Base-by-base conservation (phyloP, 2,797 vertebrate genomes). In the Menidia menidia region DNA sequence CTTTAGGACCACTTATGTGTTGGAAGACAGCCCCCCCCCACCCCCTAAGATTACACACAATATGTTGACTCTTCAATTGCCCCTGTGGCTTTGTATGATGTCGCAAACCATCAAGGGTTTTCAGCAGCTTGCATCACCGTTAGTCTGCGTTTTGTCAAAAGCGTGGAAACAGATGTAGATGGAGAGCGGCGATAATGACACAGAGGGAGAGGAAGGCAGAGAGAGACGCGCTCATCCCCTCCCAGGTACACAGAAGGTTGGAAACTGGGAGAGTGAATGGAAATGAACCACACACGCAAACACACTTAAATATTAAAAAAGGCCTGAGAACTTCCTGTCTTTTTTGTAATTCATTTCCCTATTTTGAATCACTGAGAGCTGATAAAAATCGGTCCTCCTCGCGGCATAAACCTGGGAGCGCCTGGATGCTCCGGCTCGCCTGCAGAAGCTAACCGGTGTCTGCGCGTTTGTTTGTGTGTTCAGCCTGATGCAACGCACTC, bases 41-140 rank as follows among this genome's bases (percentile, higher is more conserved):
- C 25, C 25, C 25, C 25, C 25, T 2, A 25, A 25, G 25, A 25
- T 25, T 25, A 25, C 25, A 25, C 25, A 25, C 25, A 25, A 25
- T 1, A 25, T 25, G 25, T 25, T 8, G 6, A 50, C 50, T 31
- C n/a, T 18, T 25, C 31, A 52, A 48, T 56, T 39, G 33, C 19
- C 44, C 18, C 18, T 1, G 3, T 4, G 45, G 39, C 7, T 15
- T 33, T 25, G 14, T 33, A 15, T 57, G 42, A 25, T 25, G 25
- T 25, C 12, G 30, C 50, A 52, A 52, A 52, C 12, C 45, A 11
- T 16, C 54, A 32, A 39, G 35, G 5, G 60, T 41, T 78, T 81
- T 71, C 76, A 70, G 14, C 32, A 2, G 0, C 50, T 79, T 82
- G 68, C 82, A 54, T 82, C 82, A 85, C 60, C 5, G 4, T 66